phyloP scores from a whole-genome alignment of 92 coral and sea anemone species.

The Bergia sp. region DNA sequence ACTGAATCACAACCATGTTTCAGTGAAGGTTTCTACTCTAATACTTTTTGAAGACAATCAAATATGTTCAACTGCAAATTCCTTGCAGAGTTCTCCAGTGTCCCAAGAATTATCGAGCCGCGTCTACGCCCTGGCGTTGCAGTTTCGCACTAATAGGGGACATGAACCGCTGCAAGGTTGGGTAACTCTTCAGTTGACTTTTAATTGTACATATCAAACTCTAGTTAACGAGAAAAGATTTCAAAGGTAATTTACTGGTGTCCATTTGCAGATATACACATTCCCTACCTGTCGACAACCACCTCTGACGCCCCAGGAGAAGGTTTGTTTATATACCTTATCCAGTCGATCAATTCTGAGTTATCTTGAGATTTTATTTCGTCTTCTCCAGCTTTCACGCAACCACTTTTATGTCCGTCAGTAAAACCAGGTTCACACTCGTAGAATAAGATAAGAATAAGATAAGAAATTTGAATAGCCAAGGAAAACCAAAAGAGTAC shows the following conservation, averaged over 20 bases:
- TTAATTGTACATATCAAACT: background rate
- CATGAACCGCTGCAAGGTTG: conserved; percentile 32
- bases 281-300: conserved; percentile 80
- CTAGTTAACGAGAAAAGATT: background rate
- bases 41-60: background rate
- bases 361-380: too few relatives aligned
- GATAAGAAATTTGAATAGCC: too few relatives aligned
- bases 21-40: background rate
- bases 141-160: conserved; percentile 20
- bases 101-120: background rate
- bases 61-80: background rate
- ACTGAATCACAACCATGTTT: too few relatives aligned
- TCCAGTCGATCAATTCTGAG: too few relatives aligned
- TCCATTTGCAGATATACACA: conserved; percentile 67
- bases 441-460: too few relatives aligned
- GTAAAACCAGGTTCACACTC: too few relatives aligned
- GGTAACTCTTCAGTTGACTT: background rate
- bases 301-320: conserved; percentile 71
- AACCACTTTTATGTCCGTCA: too few relatives aligned
- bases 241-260: background rate
- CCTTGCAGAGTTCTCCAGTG: background rate
- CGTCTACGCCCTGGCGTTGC: conserved; percentile 30
- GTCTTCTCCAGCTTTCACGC: too few relatives aligned
- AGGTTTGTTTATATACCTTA: conserved; percentile 51
- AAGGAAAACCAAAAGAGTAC: too few relatives aligned